Base-by-base conservation (phyloP, 2,113 vertebrate genomes). In the Phylloscopus whistleri region DNA sequence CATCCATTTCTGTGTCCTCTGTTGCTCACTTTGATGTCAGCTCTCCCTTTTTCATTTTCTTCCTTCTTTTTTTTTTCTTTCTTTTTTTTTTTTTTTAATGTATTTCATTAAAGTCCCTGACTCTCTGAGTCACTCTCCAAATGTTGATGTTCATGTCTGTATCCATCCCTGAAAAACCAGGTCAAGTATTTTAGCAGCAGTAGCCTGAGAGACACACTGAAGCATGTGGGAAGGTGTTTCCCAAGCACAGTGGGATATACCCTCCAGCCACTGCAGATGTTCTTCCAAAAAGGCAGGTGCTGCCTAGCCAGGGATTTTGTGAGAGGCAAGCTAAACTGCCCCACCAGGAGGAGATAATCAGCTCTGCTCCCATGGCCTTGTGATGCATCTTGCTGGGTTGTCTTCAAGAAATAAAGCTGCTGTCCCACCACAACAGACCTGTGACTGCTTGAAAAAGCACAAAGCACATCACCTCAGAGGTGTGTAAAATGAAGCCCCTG, bases 11-110 rank as follows among this genome's bases (percentile, higher is more conserved):
- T 96, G 77, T 51, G 58, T 72, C 76, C 55, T 87, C 64, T 44
- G 27, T 27, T 76, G 64, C 51, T 94, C 72, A 51, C 94, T 96
- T 94, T 94, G 69, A 93, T 94, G 75, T 79, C 75, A 81, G 44
- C 16, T 52, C 58, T 85, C 73, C n/a, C 11, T 84, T 33, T 72
- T 76, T 55, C 1, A 7, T 86, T 89, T 95, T 88, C 26, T 59
- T 86, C 1, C 15, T 26, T 26, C 0, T 58, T n/a, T 5, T 35
- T 21, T 18, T 7, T 51, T 1, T 56, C 27, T 4, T 24, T 16
- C 12, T 15, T 16, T 15, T 10, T 53, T 30, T 8, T 64, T 33
- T 67, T 49, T 35, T 28, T 12, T 0, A 84, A 59, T 15, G 14
- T 28, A 20, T 90, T 93, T 68, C 49, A 55, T 85, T 91, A 19